Base-by-base conservation (phyloP, 2,888 invertebrate species). In the Nomada flava region DNA sequence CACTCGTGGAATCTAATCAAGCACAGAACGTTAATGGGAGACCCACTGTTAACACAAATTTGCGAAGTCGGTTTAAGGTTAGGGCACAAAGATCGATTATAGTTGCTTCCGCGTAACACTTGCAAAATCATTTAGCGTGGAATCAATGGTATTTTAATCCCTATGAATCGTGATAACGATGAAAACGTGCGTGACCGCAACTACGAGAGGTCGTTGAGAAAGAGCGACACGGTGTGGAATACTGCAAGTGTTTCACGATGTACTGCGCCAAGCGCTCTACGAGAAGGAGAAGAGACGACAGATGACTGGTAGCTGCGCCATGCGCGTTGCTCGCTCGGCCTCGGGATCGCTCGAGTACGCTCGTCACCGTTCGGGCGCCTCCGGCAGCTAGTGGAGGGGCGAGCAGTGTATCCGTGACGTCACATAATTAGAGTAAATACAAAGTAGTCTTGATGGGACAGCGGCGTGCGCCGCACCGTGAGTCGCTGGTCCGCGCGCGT, bases 381-480 rank as follows among this genome's bases (percentile, higher is more conserved):
- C 70, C 86, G 86, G 72, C 70, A 82, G 53, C 52, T 20, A 42
- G 69, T 87, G 86, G 92, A 89, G 92, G 91, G 91, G 90, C 86
- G 79, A 88, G 88, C 90, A 92, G 93, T 92, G 92, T 92, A 92
- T 91, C 90, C 96, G 95, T 95, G 95, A 95, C 95, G 95, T 95
- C 95, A 95, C 94, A 95, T 95, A 95, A 95, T 95, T 95, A 95
- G 95, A 95, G 95, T 95, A 95, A 95, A 95, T 95, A 95, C 95
- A 95, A 95, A 95, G 95, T 95, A 95, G 95, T 95, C 95, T 93
- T 93, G 94, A 94, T 94, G 95, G 95, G 95, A 95, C 95, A 95
- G 95, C 95, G 95, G 95, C 95, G 95, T 95, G 95, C 94, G 94
- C 94, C 95, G 93, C 93, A 93, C 92, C 93, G 91, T 91, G 90